Percentiles rank a stretch among this genome's conserved stretches.
phyloP scores from a whole-genome alignment of 1,140 invertebrate species.

The Aphaenogaster rudis region DNA sequence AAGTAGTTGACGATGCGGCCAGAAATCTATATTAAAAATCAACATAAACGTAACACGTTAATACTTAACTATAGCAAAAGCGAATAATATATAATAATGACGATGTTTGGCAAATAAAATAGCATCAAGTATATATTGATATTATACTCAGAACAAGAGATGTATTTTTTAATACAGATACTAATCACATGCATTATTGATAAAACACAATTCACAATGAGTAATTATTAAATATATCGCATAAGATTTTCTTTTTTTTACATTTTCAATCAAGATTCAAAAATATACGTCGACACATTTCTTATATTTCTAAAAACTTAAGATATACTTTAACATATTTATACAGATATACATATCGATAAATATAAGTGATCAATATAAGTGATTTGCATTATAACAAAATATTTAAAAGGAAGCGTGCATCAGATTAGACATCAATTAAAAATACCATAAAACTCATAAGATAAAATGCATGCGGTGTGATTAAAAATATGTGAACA shows the following conservation, averaged over 20 bases:
- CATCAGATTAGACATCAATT: background rate
- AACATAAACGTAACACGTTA: background rate
- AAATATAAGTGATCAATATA: background rate
- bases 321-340: background rate
- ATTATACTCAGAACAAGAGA: background rate
- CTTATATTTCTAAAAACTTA: background rate
- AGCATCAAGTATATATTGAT: background rate
- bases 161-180: background rate
- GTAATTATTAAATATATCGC: constrained; percentile 4
- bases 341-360: background rate
- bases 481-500: background rate
- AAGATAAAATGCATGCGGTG: background rate
- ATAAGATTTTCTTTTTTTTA: background rate
- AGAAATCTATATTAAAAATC: constrained; percentile 29
- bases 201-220: background rate
- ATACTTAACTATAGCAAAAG: background rate
- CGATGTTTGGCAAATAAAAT: background rate
- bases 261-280: background rate
- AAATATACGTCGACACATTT: background rate
- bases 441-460: background rate
- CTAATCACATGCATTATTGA: background rate
- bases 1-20: background rate
- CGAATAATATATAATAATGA: constrained; percentile 5
- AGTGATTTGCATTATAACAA: background rate
- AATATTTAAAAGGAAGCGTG: background rate